Evolutionary conservation across 2,113 vertebrate genomes (phyloP).

Genomic region (Ciconia boyciana): DNA sequence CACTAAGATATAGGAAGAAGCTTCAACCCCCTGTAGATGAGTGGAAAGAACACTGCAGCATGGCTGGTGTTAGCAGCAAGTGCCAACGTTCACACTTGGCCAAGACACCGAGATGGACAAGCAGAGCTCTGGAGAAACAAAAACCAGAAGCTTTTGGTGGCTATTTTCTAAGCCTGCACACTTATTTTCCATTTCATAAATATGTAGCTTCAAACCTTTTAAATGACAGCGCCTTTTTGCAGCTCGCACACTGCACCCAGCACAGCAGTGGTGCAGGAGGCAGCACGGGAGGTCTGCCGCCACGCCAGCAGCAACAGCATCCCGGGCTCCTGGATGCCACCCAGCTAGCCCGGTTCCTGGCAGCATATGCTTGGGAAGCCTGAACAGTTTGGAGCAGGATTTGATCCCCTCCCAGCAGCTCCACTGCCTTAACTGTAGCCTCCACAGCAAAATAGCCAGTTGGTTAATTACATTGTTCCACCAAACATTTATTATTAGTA

Average conservation of each 20-base stretch:
- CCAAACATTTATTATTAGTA: not conserved
- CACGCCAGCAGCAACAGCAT: not conserved
- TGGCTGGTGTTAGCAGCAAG: not conserved
- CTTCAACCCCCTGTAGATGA: rapidly evolving
- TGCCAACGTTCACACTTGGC: rapidly evolving
- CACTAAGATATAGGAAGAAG: not conserved
- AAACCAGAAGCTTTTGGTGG: not conserved
- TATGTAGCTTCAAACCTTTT: not conserved
- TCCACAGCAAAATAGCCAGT: not conserved
- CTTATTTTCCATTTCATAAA: not conserved
- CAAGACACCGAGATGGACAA: not conserved
- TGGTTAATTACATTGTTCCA: not conserved
- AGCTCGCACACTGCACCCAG: too few species aligned
- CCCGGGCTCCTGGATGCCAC: not conserved
- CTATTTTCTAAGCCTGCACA: not conserved
- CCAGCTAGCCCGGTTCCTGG: too few species aligned
- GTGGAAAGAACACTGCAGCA: not conserved
- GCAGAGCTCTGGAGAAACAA: not conserved
- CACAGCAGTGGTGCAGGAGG: rapidly evolving
- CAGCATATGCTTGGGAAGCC: not conserved
- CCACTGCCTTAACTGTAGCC: not conserved
- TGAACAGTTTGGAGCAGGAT: not conserved
- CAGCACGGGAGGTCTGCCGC: too few species aligned
- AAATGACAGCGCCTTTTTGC: not conserved
- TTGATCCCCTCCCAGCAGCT: not conserved